Conservation (phyloP, 1,140 invertebrate species). For the Nylanderia fulva region DNA sequence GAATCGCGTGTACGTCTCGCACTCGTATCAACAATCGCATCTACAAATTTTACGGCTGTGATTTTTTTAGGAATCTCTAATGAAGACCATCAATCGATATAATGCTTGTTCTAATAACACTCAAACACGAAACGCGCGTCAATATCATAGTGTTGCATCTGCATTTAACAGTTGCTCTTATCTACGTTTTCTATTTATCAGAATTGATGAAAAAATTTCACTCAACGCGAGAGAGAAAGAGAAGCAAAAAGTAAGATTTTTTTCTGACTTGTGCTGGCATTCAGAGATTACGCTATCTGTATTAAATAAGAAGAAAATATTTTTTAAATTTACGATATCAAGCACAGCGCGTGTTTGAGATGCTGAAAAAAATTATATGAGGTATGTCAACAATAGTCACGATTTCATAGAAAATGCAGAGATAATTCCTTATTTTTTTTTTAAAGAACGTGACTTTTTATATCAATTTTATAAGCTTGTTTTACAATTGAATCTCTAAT, state of each 20-base stretch:
- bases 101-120: neutral
- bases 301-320: neutral
- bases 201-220: neutral
- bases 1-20: neutral
- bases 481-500: neutral
- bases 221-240: neutral
- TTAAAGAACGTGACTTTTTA: conserved; percentile 19
- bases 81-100: conserved; percentile 16
- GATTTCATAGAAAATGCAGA: conserved; percentile 49
- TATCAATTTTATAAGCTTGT: conserved; percentile 3
- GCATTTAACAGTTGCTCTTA: neutral
- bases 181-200: neutral
- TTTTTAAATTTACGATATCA: conserved; percentile 6
- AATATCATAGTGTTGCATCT: neutral
- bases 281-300: conserved; percentile 13
- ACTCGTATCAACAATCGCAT: neutral
- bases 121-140: conserved; percentile 8
- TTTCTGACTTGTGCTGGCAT: neutral
- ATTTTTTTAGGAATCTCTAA: conserved; percentile 8
- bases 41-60: neutral
- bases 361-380: neutral
- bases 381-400: neutral
- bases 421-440: conserved; percentile 1
- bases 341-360: neutral
- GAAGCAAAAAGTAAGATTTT: neutral